A percentile compares a stretch with the other conserved stretches of the same genome.
Evolutionary conservation across 2,888 invertebrate genomes (phyloP).

Genomic region (Andrena marginata): DNA sequence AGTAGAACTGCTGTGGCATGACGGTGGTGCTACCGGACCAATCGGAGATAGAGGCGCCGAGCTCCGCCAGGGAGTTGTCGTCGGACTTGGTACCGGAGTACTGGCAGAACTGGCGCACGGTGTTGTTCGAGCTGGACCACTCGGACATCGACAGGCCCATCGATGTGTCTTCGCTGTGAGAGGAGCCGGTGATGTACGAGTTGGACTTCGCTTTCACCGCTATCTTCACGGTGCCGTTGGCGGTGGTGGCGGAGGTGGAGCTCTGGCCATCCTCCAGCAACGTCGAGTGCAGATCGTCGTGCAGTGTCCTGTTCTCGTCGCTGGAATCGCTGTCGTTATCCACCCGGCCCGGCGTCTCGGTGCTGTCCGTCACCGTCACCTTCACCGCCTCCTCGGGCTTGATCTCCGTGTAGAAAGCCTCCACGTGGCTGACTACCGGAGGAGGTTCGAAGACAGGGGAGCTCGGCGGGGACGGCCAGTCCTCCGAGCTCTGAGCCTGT

Average conservation of each 20-base stretch:
- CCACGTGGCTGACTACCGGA: slow-evolving; percentile 91
- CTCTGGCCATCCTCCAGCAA: slow-evolving; percentile 82
- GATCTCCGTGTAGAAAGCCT: slow-evolving; percentile 92
- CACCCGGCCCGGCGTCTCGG: slow-evolving; percentile 86
- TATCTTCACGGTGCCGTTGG: slow-evolving; percentile 93
- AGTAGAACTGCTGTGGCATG: slow-evolving; percentile 86
- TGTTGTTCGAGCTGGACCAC: slow-evolving; percentile 95
- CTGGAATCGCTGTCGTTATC: slow-evolving; percentile 88
- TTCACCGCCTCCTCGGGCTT: slow-evolving; percentile 92
- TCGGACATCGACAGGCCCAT: slow-evolving; percentile 94
- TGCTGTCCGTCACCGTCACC: slow-evolving; percentile 90
- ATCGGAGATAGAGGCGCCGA: slow-evolving; percentile 93
- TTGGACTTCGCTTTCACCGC: slow-evolving; percentile 93
- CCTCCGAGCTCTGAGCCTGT: slow-evolving; percentile 89
- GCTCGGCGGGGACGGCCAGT: slow-evolving; percentile 93
- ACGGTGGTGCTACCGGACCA: slow-evolving; percentile 93
- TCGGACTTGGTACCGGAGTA: slow-evolving; percentile 92
- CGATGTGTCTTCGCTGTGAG: slow-evolving; percentile 95
- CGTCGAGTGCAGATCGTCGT: slow-evolving; percentile 86
- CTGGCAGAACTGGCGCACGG: slow-evolving; percentile 89
- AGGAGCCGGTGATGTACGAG: slow-evolving; percentile 89
- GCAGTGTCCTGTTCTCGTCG: slow-evolving; percentile 89
- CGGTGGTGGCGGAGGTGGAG: slow-evolving; percentile 88
- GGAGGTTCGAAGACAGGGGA: slow-evolving; percentile 89
- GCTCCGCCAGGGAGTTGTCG: slow-evolving; percentile 90